phyloP scores from a whole-genome alignment of 2,888 invertebrate species.

The Tholera decimalis region DNA sequence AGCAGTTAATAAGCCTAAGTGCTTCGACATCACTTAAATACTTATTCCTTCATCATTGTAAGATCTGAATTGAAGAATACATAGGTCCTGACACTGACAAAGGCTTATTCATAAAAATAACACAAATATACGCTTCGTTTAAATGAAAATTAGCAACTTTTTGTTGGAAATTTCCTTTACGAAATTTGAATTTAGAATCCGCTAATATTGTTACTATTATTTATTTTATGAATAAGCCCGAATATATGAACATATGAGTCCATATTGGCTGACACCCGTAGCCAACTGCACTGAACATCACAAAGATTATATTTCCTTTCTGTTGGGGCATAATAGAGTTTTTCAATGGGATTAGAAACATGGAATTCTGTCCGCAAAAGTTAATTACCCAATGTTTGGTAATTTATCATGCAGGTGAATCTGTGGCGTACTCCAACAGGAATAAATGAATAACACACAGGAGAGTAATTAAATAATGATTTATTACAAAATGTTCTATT shows the following conservation, averaged over 20 bases:
- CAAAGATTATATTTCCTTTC: background rate
- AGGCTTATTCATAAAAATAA: too few species aligned
- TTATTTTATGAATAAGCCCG: too few species aligned
- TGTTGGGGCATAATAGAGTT: background rate
- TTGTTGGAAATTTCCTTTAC: too few species aligned
- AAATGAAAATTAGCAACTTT: too few species aligned
- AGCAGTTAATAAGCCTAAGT: slow-evolving; percentile 32
- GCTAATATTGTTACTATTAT: too few species aligned
- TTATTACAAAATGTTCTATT: slow-evolving; percentile 67
- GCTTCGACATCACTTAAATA: slow-evolving; percentile 26
- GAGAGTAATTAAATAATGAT: slow-evolving; percentile 68
- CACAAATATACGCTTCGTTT: too few species aligned
- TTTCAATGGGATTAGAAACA: background rate
- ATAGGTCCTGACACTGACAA: too few species aligned
- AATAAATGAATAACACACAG: slow-evolving; percentile 22
- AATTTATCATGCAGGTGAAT: background rate
- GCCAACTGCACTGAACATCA: background rate
- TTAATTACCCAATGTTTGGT: background rate
- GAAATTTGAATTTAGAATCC: too few species aligned
- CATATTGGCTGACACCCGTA: background rate
- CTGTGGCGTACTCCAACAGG: background rate
- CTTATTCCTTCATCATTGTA: slow-evolving; percentile 12
- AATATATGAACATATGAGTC: too few species aligned
- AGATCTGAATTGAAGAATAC: slow-evolving; percentile 6
- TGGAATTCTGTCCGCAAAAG: slow-evolving; percentile 9